Evolutionary conservation across 2,888 invertebrate species (phyloP), one percentile per base, ranked within the genome.

Genomic region (Steinernema hermaphroditum): DNA sequence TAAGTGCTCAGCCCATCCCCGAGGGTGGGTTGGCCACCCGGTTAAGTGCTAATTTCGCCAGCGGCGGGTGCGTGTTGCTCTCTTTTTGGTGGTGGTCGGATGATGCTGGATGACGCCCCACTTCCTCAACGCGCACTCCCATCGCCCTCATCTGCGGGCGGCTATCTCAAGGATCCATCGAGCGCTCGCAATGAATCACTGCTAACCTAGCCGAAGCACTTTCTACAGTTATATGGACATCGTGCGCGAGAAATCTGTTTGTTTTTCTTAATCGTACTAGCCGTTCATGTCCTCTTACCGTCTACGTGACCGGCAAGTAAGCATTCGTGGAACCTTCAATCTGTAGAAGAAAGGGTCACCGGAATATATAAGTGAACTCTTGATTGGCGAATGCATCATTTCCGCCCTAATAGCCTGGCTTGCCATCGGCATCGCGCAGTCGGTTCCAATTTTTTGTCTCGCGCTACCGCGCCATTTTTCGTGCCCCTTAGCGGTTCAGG

Each of bases 21-120:
- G 16, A 1, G 1, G 29, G 8, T 8, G 62, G 8, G 32, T 32
- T 62, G 32, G 16, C 32, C 62, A 29, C 32, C 62, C 62, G 4
- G 32, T 54, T 62, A 62, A 62, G 62, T 54, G 54, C 54, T 54
- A 54, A 54, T 54, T 54, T 54, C 14, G 54, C 54, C 54, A 4
- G 14, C 4, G 22, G 54, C 54, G 54, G 19, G n/a, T n/a, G n/a
- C n/a, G n/a, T 9, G 49, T 19, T 19, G 49, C 19, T 49, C 19
- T 49, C 43, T 41, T 41, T 41, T 16, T 12, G 43, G 9, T 41
- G 9, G 43, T 16, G 43, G 9, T 8, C 43, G 43, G 43, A 41
- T 41, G 43, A 41, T 41, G 43, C 43, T 16, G 16, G 16, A 41
- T 41, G 43, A 41, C 43, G 43, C 43, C 43, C 43, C 43, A 16